Evolutionary conservation across 2,888 invertebrate genomes (phyloP), one percentile per base, ranked within the genome.

Genomic region (Morpho helenor): DNA sequence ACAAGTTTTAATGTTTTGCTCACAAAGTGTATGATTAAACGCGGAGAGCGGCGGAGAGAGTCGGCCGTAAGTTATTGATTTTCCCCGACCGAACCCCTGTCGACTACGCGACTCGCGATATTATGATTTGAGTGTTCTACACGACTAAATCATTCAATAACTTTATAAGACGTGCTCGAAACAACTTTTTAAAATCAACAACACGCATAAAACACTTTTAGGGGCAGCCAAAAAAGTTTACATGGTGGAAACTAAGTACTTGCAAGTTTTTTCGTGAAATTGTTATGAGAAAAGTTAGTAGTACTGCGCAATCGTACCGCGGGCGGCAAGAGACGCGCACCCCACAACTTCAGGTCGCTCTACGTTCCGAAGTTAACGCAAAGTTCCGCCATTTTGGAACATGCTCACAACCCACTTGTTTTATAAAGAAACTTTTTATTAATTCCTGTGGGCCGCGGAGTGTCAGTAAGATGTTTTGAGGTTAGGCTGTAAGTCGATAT

Each of bases 381-480:
- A 91, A 91, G 90, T 91, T 91, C 91, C 91, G 90, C 91, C 91
- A 91, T 91, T 91, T 91, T 91, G 90, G 91, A 87, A 91, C 91
- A 91, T 91, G 91, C 91, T 91, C 91, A 89, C 91, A 89, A 89
- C 90, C 91, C 87, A 91, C 91, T 91, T 91, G 91, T 91, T 91
- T 91, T 90, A 87, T 89, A 91, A 91, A 91, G 91, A 91, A 91
- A 91, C 91, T 91, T 91, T 91, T 91, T 91, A 91, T 91, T 91
- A 91, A 91, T 91, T 91, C 91, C 87, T 89, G 88, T 89, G 87
- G 89, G 86, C 87, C 89, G 87, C 87, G 88, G 88, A 88, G 90
- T 87, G 87, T 87, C 89, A 87, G 89, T 87, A 86, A 88, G 87
- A 90, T 88, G 89, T 86, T 91, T 90, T 88, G 87, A 90, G 91